phyloP scores from a whole-genome alignment of 2,888 invertebrate species.

The Dyspetes luteomarginatus region DNA sequence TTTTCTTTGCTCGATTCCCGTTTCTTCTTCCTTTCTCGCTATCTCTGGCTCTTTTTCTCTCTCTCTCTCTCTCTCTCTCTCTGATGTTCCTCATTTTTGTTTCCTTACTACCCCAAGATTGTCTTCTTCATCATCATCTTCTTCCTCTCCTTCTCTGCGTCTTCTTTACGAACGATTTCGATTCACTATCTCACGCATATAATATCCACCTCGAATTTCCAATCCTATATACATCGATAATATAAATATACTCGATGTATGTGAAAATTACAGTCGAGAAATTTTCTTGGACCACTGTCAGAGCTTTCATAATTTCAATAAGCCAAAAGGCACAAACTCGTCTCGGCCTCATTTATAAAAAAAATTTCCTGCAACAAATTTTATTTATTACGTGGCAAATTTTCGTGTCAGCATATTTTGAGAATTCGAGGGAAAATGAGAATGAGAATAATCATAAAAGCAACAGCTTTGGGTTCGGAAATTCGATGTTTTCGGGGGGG shows the following conservation, averaged over 20 bases:
- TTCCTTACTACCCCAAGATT: slow-evolving; percentile 52
- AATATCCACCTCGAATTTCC: slow-evolving; percentile 25
- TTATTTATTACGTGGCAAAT: not conserved
- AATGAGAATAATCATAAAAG: not conserved
- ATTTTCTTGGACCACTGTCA: not conserved
- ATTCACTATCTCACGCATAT: slow-evolving; percentile 49
- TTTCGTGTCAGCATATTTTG: not conserved
- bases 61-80: slow-evolving; percentile 50
- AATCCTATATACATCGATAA: not conserved
- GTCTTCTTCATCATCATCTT: slow-evolving; percentile 57
- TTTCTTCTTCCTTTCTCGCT: too few relatives aligned
- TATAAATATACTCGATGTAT: not conserved
- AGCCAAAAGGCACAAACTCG: not conserved
- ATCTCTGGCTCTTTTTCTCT: slow-evolving; percentile 52
- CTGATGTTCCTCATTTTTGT: slow-evolving; percentile 47
- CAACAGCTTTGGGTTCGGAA: not conserved
- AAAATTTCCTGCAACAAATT: not conserved
- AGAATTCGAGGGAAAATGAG: not conserved
- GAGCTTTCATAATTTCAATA: slow-evolving; percentile 18
- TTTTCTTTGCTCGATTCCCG: slow-evolving; percentile 32
- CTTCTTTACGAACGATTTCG: slow-evolving; percentile 66
- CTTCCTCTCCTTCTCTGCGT: slow-evolving; percentile 42
- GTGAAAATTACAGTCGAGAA: not conserved
- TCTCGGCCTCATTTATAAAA: not conserved
- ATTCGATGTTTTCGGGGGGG: not conserved